Conservation (phyloP, 2,888 invertebrate species). For the Harpagoxenus sublaevis region DNA sequence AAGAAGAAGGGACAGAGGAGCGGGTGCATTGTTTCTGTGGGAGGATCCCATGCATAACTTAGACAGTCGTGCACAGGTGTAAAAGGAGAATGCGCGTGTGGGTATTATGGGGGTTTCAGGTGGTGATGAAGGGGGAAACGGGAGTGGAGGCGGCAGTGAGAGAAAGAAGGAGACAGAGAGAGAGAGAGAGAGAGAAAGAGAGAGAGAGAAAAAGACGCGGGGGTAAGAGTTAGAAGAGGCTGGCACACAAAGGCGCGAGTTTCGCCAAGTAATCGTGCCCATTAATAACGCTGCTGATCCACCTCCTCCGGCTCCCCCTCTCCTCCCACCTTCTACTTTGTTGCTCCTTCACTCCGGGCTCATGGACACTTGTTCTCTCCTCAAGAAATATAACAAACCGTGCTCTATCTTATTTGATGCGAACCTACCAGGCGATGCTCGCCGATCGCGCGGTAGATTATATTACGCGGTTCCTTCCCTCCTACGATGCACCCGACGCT, state of each 20-base stretch:
- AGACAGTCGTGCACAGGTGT: conserved; percentile 83
- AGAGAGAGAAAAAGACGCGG: conserved; percentile 14
- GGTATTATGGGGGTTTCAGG: conserved; percentile 73
- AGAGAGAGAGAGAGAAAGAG: background rate
- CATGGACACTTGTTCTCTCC: conserved; percentile 54
- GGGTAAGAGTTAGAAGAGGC: conserved; percentile 66
- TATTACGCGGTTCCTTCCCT: conserved; percentile 24
- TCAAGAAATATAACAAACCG: conserved; percentile 54
- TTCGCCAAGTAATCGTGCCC: conserved; percentile 85
- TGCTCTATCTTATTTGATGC: conserved; percentile 48
- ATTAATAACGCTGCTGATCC: conserved; percentile 84
- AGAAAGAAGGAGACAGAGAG: background rate
- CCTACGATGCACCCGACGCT: background rate
- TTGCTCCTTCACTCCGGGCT: conserved; percentile 20
- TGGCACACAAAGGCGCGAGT: conserved; percentile 81
- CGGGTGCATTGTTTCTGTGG: conserved; percentile 85
- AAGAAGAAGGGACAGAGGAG: conserved; percentile 54
- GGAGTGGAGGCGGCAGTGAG: conserved; percentile 55
- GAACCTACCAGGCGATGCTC: conserved; percentile 28
- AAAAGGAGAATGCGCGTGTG: conserved; percentile 82
- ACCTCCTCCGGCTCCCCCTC: conserved; percentile 70
- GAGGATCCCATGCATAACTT: conserved; percentile 85
- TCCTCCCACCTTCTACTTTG: background rate
- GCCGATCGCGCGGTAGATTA: conserved; percentile 44
- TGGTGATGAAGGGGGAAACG: conserved; percentile 47